Evolutionary conservation across 2,888 invertebrate genomes (phyloP).

Genomic region (Lycia hirtaria): DNA sequence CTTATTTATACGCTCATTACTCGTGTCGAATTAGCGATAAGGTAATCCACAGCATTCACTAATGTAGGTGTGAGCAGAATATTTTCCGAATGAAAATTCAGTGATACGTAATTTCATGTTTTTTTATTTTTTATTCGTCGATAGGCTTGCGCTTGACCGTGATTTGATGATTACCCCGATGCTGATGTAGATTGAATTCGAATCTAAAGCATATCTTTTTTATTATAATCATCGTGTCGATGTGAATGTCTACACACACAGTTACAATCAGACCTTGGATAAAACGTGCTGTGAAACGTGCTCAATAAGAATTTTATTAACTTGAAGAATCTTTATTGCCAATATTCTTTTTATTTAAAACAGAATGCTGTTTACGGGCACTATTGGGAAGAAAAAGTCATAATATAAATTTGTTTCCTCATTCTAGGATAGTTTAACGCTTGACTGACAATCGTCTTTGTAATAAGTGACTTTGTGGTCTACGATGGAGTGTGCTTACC

Average conservation of each 20-base stretch:
- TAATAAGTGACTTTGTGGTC: too few relatives aligned
- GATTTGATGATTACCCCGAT: background rate
- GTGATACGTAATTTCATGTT: background rate
- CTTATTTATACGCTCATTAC: background rate
- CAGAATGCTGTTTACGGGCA: background rate
- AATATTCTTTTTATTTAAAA: background rate
- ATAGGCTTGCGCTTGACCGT: too few relatives aligned
- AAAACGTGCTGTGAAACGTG: slow-evolving; percentile 22
- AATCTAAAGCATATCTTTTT: slow-evolving; percentile 12
- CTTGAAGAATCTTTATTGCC: background rate
- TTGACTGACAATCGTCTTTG: too few relatives aligned
- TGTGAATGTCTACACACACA: background rate
- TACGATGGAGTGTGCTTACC: too few relatives aligned
- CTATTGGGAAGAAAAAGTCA: too few relatives aligned
- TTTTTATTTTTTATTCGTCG: too few relatives aligned
- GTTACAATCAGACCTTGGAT: slow-evolving; percentile 10
- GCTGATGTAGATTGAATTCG: slow-evolving; percentile 7
- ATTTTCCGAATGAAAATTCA: background rate
- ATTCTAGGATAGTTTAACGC: too few relatives aligned
- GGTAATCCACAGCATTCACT: background rate
- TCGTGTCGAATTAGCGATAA: slow-evolving; percentile 2
- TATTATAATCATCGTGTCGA: slow-evolving; percentile 1
- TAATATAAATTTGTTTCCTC: too few relatives aligned
- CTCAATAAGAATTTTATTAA: background rate
- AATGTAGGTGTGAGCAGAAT: background rate